Percentiles rank a stretch among this genome's conserved stretches.
phyloP scores from a whole-genome alignment of 2,113 vertebrate genomes.

The Peromyscus californicus region DNA sequence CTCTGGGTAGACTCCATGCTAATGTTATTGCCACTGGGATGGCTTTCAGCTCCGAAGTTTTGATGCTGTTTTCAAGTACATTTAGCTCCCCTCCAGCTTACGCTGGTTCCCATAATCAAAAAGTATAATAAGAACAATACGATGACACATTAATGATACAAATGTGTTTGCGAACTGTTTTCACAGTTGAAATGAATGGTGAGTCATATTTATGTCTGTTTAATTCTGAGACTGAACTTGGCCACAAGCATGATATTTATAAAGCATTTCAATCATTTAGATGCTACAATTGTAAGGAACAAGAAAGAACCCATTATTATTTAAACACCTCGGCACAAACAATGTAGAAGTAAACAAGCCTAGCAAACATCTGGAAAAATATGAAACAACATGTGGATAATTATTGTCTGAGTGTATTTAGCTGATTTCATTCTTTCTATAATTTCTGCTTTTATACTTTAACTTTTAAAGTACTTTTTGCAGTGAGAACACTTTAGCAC shows the following conservation, averaged over 20 bases:
- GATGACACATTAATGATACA: not conserved
- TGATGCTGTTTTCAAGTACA: slow-evolving; percentile 29
- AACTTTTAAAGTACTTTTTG: not conserved
- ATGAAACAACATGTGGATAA: not conserved
- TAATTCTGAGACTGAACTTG: slow-evolving; percentile 51
- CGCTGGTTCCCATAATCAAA: not conserved
- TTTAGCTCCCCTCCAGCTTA: slow-evolving; percentile 3
- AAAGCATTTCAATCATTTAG: not conserved
- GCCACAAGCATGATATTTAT: slow-evolving; percentile 35
- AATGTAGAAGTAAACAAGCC: not conserved
- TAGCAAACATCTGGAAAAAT: slow-evolving; percentile 21
- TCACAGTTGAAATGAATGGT: slow-evolving; percentile 19
- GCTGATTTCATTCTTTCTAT: not conserved
- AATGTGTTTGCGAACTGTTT: not conserved
- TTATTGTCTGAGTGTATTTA: slow-evolving; percentile 1
- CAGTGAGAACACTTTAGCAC: not conserved
- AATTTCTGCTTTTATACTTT: not conserved
- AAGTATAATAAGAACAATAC: slow-evolving; percentile 5
- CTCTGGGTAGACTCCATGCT: slow-evolving; percentile 18
- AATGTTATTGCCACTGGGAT: not conserved
- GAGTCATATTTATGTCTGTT: slow-evolving; percentile 31
- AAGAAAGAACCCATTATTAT: not conserved
- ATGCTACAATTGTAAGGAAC: not conserved
- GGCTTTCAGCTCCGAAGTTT: slow-evolving; percentile 38
- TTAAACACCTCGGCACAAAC: not conserved